Percentiles rank a stretch among this genome's conserved stretches.
Conservation (phyloP, 2,888 invertebrate species). For the Pachliopta kotzebuea region DNA sequence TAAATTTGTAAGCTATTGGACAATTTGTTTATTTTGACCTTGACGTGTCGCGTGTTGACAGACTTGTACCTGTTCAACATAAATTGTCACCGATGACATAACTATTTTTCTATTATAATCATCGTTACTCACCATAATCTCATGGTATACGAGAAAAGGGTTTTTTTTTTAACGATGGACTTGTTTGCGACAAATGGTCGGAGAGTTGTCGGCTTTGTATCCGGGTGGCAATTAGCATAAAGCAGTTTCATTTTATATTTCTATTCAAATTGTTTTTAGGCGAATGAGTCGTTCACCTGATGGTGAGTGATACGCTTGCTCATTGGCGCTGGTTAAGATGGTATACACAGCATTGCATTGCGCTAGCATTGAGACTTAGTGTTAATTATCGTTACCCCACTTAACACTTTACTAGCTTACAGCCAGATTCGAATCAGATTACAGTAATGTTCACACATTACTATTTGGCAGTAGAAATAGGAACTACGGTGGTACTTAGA, state of each 20-base stretch:
- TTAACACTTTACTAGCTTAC: too few relatives aligned
- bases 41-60: constrained; percentile 14
- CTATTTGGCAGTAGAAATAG: too few relatives aligned
- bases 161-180: constrained; percentile 3
- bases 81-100: constrained; percentile 20
- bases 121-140: constrained; percentile 12
- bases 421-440: too few relatives aligned
- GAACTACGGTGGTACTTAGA: too few relatives aligned
- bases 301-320: too few relatives aligned
- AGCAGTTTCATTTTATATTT: background rate
- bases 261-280: too few relatives aligned
- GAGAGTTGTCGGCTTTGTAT: constrained; percentile 4
- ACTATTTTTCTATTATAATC: constrained; percentile 16
- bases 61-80: constrained; percentile 15
- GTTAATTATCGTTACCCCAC: too few relatives aligned
- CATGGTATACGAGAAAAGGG: constrained; percentile 6
- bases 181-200: constrained; percentile 8
- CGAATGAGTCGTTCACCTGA: too few relatives aligned
- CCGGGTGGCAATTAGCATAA: constrained; percentile 24
- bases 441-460: too few relatives aligned
- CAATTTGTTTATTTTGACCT: constrained; percentile 19
- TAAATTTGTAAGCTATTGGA: background rate
- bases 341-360: too few relatives aligned
- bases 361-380: too few relatives aligned
- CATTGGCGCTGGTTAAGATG: too few relatives aligned